These are phyloP conservation scores for Macrotrachela quadricornifera DNA, from an alignment of 1,140 invertebrate genomes.

Conservation along the genomic window DNA sequence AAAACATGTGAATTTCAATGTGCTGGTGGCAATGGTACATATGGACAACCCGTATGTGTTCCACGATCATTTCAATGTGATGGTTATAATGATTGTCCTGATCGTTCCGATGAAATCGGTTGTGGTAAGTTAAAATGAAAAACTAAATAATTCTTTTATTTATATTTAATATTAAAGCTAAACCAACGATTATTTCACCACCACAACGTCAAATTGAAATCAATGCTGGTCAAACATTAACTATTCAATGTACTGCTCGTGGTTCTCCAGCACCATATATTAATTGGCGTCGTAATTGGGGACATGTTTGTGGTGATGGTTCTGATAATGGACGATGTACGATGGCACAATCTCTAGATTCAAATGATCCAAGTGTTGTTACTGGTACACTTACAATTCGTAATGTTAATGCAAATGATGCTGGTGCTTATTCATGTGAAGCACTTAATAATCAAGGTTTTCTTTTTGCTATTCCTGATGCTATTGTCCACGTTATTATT, in stretches of 20 bases:
- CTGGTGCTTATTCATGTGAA: constrained; percentile 91
- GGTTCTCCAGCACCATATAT: constrained; percentile 73
- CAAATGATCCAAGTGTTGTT: constrained; percentile 34
- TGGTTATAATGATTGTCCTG: constrained; percentile 57
- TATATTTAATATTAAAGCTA: constrained; percentile 17
- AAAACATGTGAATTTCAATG: constrained; percentile 61
- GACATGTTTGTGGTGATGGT: constrained; percentile 54
- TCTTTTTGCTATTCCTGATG: constrained; percentile 65
- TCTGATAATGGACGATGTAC: background rate
- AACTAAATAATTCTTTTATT: constrained; percentile 5
- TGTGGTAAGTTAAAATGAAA: constrained; percentile 45
- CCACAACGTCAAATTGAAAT: constrained; percentile 44
- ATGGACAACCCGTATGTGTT: constrained; percentile 44
- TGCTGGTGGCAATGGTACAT: constrained; percentile 27
- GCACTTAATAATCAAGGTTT: constrained; percentile 65
- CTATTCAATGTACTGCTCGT: constrained; percentile 57
- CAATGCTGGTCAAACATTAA: constrained; percentile 46
- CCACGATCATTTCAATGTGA: constrained; percentile 84
- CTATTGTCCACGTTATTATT: constrained; percentile 56
- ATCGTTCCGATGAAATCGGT: constrained; percentile 70
- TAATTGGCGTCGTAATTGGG: constrained; percentile 89
- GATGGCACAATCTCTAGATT: background rate
- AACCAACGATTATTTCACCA: constrained; percentile 42
- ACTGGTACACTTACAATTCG: constrained; percentile 57
- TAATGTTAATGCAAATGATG: constrained; percentile 45